Base-by-base conservation (phyloP, 1,140 invertebrate genomes). In the Augochlora pura region DNA sequence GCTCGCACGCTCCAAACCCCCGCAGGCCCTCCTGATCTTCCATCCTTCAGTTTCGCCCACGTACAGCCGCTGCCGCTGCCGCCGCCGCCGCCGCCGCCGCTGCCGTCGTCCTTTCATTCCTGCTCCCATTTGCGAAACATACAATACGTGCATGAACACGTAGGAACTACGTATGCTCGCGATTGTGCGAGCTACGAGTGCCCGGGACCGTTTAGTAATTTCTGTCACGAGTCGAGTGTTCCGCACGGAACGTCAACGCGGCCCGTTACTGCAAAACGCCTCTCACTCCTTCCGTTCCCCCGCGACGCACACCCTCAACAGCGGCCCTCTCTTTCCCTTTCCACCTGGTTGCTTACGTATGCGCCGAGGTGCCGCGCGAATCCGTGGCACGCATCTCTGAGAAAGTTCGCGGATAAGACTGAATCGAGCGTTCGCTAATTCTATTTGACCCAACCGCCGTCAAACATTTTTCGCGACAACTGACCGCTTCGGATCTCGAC, bases 171-270 rank as follows among this genome's bases (percentile, higher is more conserved):
- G 78, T 85, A 81, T 59, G 76, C 57, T 23, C 16, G 68, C 83
- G 83, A 77, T 80, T 80, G 79, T 69, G 23, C 71, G 71, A 74
- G 63, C 63, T 67, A 80, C 79, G 72, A 77, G 75, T 76, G 75
- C 25, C 67, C 80, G 46, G 83, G 71, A 46, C 75, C 85, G 81
- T 86, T 86, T 86, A 86, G 85, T 77, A 89, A 93, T 93, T 93
- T 93, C 92, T 92, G 92, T 93, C 92, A 93, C 92, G 92, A 93
- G 90, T 90, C 89, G 84, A 84, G 83, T 82, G 88, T 86, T 84
- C 81, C 84, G 85, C 83, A 80, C 81, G 84, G 66, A 88, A 86
- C 84, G 88, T 89, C 88, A 87, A 81, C 84, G 86, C 82, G 65
- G 39, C 84, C 68, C 84, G 81, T 84, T 81, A 78, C 84, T 77